phyloP scores from a whole-genome alignment of 2,888 invertebrate species.

The Leucophenga maculata region DNA sequence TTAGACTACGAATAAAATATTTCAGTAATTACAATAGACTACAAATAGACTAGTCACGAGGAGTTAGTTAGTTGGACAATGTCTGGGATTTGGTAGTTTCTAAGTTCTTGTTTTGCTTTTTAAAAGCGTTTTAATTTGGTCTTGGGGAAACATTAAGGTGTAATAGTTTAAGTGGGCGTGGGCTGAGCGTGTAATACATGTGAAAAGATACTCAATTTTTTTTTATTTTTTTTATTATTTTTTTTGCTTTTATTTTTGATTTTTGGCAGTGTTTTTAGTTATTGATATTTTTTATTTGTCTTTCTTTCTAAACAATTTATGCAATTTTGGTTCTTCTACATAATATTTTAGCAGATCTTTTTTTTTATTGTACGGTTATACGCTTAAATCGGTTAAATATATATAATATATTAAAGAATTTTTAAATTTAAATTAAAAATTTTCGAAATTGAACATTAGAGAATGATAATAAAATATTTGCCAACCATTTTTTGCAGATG shows the following conservation, averaged over 20 bases:
- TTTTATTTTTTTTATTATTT: constrained; percentile 13
- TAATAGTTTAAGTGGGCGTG: neutral
- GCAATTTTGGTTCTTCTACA: neutral
- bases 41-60: constrained; percentile 4
- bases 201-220: constrained; percentile 15
- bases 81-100: neutral
- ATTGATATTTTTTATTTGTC: constrained; percentile 35
- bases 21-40: constrained; percentile 12
- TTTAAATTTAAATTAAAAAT: no score
- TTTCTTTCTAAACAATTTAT: neutral
- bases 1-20: constrained; percentile 14
- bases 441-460: no score
- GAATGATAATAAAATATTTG: no score
- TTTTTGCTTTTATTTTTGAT: neutral
- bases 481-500: no score
- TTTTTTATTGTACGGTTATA: neutral
- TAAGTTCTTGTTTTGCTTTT: constrained; percentile 4
- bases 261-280: constrained; percentile 50
- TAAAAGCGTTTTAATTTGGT: neutral
- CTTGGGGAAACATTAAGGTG: neutral
- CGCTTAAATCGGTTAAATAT: no score
- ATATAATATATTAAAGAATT: no score
- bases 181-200: neutral
- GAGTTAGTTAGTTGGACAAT: neutral
- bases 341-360: neutral